Conservation (phyloP, 2,113 vertebrate species). For the Brachypodius melanocephalos region DNA sequence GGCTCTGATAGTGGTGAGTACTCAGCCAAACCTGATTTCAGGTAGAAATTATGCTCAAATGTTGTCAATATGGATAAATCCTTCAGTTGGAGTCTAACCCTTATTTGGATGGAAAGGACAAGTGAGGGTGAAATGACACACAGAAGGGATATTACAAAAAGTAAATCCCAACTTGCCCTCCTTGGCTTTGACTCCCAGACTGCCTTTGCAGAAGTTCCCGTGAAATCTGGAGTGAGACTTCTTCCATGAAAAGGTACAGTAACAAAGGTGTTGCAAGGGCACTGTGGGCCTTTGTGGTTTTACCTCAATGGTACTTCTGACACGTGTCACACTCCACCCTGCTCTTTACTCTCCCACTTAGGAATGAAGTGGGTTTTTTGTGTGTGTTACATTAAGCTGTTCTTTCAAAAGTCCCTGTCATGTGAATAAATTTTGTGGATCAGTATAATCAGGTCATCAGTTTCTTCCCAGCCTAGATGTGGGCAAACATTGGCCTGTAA, state of each 20-base stretch:
- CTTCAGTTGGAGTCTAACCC: neutral
- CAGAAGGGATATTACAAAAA: neutral
- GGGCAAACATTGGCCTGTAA: neutral
- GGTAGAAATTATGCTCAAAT: neutral
- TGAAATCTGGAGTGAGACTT: neutral
- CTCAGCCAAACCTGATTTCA: neutral
- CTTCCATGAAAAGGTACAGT: neutral
- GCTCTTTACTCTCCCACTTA: neutral
- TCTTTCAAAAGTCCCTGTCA: neutral
- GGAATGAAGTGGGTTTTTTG: neutral
- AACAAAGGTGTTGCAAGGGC: neutral
- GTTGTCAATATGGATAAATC: neutral
- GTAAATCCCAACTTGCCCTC: neutral
- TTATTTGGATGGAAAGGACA: neutral
- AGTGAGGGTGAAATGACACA: neutral
- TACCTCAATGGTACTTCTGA: neutral
- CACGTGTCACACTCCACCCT: fast-evolving
- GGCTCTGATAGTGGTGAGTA: neutral
- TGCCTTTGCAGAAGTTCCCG: neutral
- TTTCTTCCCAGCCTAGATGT: neutral
- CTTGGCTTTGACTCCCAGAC: neutral
- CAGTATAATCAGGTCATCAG: neutral
- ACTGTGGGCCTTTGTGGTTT: neutral
- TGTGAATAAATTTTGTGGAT: neutral
- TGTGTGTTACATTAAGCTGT: neutral